These are phyloP conservation scores for Galemys pyrenaicus DNA, from an alignment of 2,113 vertebrate genomes.

Conservation along the genomic window DNA sequence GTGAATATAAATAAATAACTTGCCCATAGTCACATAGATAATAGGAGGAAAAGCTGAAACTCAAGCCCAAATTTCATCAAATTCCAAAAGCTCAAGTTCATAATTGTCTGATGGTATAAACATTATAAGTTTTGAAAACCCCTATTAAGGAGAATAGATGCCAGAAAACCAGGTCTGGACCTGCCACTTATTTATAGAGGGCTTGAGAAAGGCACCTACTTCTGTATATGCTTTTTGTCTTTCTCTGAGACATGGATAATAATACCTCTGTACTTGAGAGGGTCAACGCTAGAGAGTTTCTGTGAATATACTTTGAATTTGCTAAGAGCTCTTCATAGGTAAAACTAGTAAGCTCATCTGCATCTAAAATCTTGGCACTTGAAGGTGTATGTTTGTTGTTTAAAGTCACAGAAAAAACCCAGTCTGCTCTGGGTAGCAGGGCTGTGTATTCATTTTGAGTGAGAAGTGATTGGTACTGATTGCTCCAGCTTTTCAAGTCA, in stretches of 20 bases:
- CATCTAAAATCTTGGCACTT: conserved; percentile 65
- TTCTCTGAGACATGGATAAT: not conserved
- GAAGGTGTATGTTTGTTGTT: conserved; percentile 41
- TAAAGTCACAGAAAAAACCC: conserved; percentile 63
- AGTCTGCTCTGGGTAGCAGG: not conserved
- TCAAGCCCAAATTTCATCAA: not conserved
- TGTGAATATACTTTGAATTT: conserved; percentile 32
- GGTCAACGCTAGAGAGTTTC: not conserved
- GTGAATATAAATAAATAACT: not conserved
- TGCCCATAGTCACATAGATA: not conserved
- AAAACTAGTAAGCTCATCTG: conserved; percentile 31
- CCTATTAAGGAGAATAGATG: conserved; percentile 23
- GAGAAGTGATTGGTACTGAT: conserved; percentile 72
- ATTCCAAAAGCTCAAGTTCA: not conserved
- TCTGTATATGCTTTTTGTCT: not conserved
- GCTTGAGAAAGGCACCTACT: not conserved
- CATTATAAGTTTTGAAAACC: not conserved
- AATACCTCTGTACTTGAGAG: not conserved
- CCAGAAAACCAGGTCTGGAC: not conserved
- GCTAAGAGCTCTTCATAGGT: conserved; percentile 13
- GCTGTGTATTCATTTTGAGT: conserved; percentile 56
- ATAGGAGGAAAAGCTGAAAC: not conserved
- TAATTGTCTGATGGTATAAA: not conserved
- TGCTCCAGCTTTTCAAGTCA: conserved; percentile 78
- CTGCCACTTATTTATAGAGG: conserved; percentile 5